Percentiles rank a stretch among this genome's conserved stretches.
Conservation (phyloP, 2,888 invertebrate species). For the Liposcelis brunnea region DNA sequence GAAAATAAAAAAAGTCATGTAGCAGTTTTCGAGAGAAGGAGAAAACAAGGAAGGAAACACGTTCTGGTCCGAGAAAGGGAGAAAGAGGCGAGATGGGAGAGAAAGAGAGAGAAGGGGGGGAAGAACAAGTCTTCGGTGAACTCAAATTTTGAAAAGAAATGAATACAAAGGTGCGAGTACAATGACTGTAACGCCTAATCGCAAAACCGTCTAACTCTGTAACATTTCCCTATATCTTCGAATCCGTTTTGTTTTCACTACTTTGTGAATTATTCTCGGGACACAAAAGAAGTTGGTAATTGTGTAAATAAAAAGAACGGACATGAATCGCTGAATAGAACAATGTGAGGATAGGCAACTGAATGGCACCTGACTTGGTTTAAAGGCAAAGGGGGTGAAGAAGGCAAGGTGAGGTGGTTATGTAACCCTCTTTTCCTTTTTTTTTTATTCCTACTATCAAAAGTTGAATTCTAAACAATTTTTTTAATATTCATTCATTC, state of each 20-base stretch:
- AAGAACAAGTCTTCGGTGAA: slow-evolving; percentile 7
- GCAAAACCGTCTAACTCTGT: background rate
- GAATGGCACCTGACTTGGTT: slow-evolving; percentile 4
- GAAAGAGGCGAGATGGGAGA: background rate
- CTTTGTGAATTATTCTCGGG: slow-evolving; percentile 6
- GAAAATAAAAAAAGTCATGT: background rate
- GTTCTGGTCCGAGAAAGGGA: slow-evolving; percentile 1
- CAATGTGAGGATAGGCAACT: slow-evolving; percentile 4
- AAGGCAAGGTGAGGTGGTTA: too few species aligned
- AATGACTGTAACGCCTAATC: background rate
- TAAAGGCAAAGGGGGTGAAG: too few species aligned
- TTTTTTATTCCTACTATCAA: too few species aligned
- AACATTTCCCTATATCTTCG: background rate
- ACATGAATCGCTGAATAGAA: slow-evolving; percentile 8
- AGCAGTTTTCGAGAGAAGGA: background rate
- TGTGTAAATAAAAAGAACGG: slow-evolving; percentile 9
- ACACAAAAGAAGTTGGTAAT: slow-evolving; percentile 9
- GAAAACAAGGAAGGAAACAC: slow-evolving; percentile 8
- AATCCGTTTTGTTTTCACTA: background rate
- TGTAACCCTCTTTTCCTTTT: too few species aligned
- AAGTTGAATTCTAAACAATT: too few species aligned
- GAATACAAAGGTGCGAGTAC: slow-evolving; percentile 9
- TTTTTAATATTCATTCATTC: too few species aligned
- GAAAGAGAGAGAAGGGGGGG: background rate
- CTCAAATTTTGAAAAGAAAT: slow-evolving; percentile 7